Conservation (phyloP, 2,113 vertebrate species). For the Catharus fuscescens region DNA sequence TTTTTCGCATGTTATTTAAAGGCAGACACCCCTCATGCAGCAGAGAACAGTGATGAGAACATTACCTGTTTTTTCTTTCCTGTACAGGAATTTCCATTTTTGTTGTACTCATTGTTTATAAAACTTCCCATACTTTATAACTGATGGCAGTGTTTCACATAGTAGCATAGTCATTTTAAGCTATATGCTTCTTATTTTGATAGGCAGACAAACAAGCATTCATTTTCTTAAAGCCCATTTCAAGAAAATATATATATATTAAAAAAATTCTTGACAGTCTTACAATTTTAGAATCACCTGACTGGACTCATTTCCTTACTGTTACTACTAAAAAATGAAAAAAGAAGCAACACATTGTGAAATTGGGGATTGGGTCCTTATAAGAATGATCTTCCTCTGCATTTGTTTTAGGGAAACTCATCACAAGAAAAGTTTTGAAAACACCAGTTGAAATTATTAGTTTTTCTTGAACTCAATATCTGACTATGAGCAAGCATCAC, state of each 20-base stretch:
- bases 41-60: not conserved
- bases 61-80: not conserved
- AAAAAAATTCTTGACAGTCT: not conserved
- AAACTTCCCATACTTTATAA: not conserved
- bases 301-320: not conserved
- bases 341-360: not conserved
- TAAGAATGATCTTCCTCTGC: not conserved
- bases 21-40: not conserved
- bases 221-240: not conserved
- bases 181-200: not conserved
- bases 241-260: not conserved
- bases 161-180: not conserved
- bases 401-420: not conserved
- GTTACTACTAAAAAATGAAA: not conserved
- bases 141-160: not conserved
- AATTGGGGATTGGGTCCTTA: not conserved
- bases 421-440: not conserved
- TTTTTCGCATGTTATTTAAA: not conserved
- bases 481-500: not conserved
- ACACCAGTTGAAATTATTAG: not conserved
- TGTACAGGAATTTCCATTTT: not conserved
- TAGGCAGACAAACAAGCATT: not conserved
- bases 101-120: not conserved
- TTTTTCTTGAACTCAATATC: not conserved
- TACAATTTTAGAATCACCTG: not conserved